Base-by-base conservation (phyloP, 2,797 vertebrate genomes). In the Myotis findleyi region DNA sequence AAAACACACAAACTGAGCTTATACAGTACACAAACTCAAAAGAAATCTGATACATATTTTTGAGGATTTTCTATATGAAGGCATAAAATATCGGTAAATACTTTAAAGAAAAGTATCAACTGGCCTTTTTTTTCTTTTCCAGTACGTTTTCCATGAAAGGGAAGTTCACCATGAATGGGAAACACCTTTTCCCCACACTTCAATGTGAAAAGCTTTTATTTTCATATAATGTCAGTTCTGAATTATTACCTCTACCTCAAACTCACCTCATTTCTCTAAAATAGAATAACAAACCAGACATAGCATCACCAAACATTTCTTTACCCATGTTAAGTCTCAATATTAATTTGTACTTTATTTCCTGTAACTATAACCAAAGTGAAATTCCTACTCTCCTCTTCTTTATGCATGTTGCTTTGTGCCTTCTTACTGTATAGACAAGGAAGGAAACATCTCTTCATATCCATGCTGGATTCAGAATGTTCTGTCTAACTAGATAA, bases 131-230 rank as follows among this genome's bases (percentile, higher is more conserved):
- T 96, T 85, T 53, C 23, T 76, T 41, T 41, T 2, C 44, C 44
- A 11, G 13, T 89, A 80, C n/a, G 79, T 87, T 21, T 83, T 97
- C 86, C 71, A 79, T 73, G 90, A 87, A 86, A 87, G 83, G 84
- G 41, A 84, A 71, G 96, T 94, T 96, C 81, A 82, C 66, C 36
- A 71, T 69, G 80, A 72, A 96, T 95, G 97, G 97, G 96, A 98
- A 98, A 95, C 95, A 97, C 96, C 96, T 97, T 97, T 98, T 97
- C 57, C 87, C 83, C 93, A 83, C 44, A 81, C 62, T 89, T 95
- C 13, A 76, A 38, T 53, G 96, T 95, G 86, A 97, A 96, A 97
- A 97, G 36, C 49, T 95, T 92, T 80, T 57, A 87, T 94, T 98
- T 96, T 90, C 94, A 95, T 36, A 93, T 96, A 95, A 92, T 88